These are phyloP conservation scores for Drosophila bipectinata DNA, from an alignment of 1,140 invertebrate species.

Conservation along the genomic window DNA sequence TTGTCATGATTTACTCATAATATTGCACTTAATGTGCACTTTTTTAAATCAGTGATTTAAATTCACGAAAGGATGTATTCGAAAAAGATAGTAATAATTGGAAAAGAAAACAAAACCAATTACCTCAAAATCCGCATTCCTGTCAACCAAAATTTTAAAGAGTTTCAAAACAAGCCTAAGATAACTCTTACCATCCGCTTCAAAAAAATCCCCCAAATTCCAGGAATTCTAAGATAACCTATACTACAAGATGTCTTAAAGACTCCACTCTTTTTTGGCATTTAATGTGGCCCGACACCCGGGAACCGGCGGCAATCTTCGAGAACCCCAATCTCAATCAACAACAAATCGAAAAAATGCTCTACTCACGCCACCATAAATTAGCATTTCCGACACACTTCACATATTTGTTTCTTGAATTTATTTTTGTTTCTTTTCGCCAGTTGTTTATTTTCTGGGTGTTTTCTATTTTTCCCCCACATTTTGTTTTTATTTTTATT, in stretches of 20 bases:
- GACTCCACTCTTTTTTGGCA: not conserved
- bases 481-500: not conserved
- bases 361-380: constrained; percentile 25
- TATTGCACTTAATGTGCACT: too few species aligned
- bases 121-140: too few species aligned
- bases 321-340: constrained; percentile 12
- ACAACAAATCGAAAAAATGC: constrained; percentile 18
- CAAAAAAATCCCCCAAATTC: not conserved
- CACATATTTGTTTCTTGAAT: constrained; percentile 34
- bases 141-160: not conserved
- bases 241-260: not conserved
- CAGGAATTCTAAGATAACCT: not conserved
- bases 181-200: not conserved
- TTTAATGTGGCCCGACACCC: not conserved
- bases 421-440: constrained; percentile 27
- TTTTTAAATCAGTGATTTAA: too few species aligned
- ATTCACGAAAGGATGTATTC: not conserved
- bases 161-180: not conserved
- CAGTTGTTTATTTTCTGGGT: constrained; percentile 27
- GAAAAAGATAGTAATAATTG: not conserved
- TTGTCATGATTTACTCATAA: too few species aligned
- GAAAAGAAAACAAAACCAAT: not conserved
- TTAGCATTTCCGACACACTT: constrained; percentile 65
- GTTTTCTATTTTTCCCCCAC: not conserved
- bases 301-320: not conserved